Evolutionary conservation across 1,140 invertebrate species (phyloP), one percentile per base, ranked within the genome.

Genomic region (Cheumatopsyche charites): DNA sequence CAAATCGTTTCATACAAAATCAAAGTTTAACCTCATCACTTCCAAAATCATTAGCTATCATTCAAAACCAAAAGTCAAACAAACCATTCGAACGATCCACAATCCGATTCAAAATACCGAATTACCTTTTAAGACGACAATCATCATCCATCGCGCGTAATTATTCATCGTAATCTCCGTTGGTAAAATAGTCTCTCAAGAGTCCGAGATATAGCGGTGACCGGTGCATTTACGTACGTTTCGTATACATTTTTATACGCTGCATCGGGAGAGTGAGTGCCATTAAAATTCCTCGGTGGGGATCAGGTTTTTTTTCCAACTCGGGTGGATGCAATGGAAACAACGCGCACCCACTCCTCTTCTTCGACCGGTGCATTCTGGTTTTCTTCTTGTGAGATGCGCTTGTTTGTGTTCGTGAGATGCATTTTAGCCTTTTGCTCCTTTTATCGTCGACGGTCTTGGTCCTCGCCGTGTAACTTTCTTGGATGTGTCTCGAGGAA

Each of bases 281-380:
- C 67, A 75, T 75, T 75, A 75, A 75, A 72, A 75, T 75, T 75
- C 73, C 67, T 61, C 41, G 29, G 29, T 4, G 29, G 3, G 49
- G 58, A 75, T 75, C 73, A 75, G 73, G 73, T 75, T 75, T 75
- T 74, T 75, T 75, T 61, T 67, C 66, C 73, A 36, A 62, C 62
- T 45, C 26, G 26, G 36, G 17, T 66, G 61, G 25, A n/a, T 41
- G 21, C 55, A 41, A n/a, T 21, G 52, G 12, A 21, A 15, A 42
- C 25, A 69, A n/a, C n/a, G n/a, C 45, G 41, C 42, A 49, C 21
- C 25, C 11, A 52, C 66, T 67, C 11, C 29, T 36, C n/a, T n/a
- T n/a, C n/a, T n/a, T n/a, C 66, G 25, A 61, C 12, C 55, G 29
- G 29, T 36, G 29, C 29, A 36, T 36, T 36, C 29, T 41, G 45